Evolutionary conservation across 2,888 invertebrate genomes (phyloP), one percentile per base, ranked within the genome.

Genomic region (Sialis lutaria): DNA sequence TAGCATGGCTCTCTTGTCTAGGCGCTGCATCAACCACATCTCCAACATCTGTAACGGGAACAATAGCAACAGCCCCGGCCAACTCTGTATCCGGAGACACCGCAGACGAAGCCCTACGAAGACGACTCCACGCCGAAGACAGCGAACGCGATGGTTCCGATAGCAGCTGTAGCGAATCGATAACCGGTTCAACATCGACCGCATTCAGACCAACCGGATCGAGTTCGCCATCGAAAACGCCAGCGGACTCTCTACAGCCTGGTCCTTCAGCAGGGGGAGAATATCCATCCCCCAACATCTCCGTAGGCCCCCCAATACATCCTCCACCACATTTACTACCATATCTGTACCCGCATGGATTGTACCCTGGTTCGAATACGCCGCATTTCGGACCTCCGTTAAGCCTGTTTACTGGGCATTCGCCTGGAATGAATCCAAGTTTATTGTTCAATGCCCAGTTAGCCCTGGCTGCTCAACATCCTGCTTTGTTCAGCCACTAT

Each of bases 251-350:
- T 12, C 57, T 56, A 48, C 57, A 56, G 22, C 64, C 67, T 30
- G 73, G 75, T 1, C 74, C 77, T n/a, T 76, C 75, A 53, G 55
- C 62, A 43, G 33, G 30, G 6, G 64, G 75, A 57, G 67, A 67
- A 49, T 85, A 85, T 53, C 89, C 89, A 1, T 82, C 88, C 52
- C 92, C 92, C 13, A 93, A 93, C 68, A 91, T 92, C 52, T 90
- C 90, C 33, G 84, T 93, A 39, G 93, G 92, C 45, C 92, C 92
- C 39, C 91, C 91, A 42, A 83, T 91, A 42, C 92, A 92, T 60
- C 90, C 91, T 42, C 89, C 90, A 45, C 80, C 88, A 34, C 83
- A 82, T 65, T 73, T 87, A 61, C 71, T 93, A 61, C 92, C 93
- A 55, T 93, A 93, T 72, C 79, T 95, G 46, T 93, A 92, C 65